Evolutionary conservation across 2,888 invertebrate species (phyloP).

Genomic region (Andrena camellia): DNA sequence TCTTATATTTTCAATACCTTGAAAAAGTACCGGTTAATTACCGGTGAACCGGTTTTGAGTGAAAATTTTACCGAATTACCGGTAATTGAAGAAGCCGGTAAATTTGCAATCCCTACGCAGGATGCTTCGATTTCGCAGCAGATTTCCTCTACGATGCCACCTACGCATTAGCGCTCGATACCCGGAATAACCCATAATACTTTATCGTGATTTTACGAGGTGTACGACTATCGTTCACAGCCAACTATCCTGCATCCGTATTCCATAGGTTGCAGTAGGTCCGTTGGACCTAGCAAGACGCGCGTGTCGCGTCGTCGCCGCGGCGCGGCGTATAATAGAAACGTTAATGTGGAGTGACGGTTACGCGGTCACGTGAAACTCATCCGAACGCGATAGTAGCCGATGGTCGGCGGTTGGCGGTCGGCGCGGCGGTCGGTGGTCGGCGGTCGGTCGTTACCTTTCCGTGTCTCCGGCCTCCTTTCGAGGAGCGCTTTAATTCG

Average conservation of each 20-base stretch:
- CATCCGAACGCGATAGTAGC: constrained; percentile 73
- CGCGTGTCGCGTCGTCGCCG: not conserved
- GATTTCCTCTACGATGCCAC: no score
- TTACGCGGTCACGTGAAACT: constrained; percentile 67
- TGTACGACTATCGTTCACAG: not conserved
- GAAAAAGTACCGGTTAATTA: no score
- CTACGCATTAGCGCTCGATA: not conserved
- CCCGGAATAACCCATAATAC: not conserved
- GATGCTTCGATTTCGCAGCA: not conserved
- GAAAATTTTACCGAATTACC: no score
- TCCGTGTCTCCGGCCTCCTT: constrained; percentile 72
- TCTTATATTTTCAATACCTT: no score
- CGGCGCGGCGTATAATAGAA: constrained; percentile 61
- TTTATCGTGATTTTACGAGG: constrained; percentile 20
- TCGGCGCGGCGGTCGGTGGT: no score
- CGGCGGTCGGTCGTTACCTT: constrained; percentile 65
- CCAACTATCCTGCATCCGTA: no score
- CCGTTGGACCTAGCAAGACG: no score
- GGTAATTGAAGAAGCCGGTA: no score
- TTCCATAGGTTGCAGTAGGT: no score
- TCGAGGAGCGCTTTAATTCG: constrained; percentile 69
- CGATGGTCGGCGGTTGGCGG: constrained; percentile 6
- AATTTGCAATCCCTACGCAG: no score
- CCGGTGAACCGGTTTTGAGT: no score
- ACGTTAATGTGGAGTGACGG: constrained; percentile 71